Evolutionary conservation across 2,797 vertebrate genomes (phyloP).

Genomic region (Poecilia gillii): DNA sequence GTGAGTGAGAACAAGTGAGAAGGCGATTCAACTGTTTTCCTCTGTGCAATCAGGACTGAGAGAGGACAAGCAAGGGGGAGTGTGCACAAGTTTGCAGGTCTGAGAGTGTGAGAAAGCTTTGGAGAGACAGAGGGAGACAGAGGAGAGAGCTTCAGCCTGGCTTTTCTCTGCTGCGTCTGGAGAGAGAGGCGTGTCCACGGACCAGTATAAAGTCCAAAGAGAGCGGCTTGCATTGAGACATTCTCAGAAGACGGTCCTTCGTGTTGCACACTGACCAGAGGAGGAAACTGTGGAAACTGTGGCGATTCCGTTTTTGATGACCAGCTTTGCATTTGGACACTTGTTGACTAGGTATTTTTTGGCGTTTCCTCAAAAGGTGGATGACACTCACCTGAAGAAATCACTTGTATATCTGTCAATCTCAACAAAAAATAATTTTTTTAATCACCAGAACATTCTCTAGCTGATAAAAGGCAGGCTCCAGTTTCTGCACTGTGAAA

Average conservation of each 20-base stretch:
- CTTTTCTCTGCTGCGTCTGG: slow-evolving; percentile 76
- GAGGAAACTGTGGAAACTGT: slow-evolving; percentile 58
- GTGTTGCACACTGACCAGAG: slow-evolving; percentile 61
- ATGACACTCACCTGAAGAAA: slow-evolving; percentile 53
- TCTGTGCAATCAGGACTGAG: slow-evolving; percentile 53
- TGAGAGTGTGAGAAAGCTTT: slow-evolving; percentile 45
- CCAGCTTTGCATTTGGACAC: slow-evolving; percentile 59
- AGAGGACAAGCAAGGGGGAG: slow-evolving; percentile 57
- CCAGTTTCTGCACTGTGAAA: slow-evolving; percentile 66
- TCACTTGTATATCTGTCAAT: slow-evolving; percentile 51
- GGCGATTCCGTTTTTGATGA: slow-evolving; percentile 45
- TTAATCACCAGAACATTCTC: slow-evolving; percentile 42
- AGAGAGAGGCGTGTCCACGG: slow-evolving; percentile 80
- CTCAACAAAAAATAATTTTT: slow-evolving; percentile 49
- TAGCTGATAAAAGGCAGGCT: slow-evolving; percentile 54
- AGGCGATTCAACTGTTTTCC: slow-evolving; percentile 42
- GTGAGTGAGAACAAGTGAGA: slow-evolving; percentile 32
- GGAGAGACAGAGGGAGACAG: slow-evolving; percentile 51
- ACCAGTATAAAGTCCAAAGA: slow-evolving; percentile 82
- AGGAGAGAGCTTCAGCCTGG: slow-evolving; percentile 70
- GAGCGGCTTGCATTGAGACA: slow-evolving; percentile 69
- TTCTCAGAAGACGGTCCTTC: slow-evolving; percentile 70
- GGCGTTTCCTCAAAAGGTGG: slow-evolving; percentile 31
- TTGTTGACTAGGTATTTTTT: slow-evolving; percentile 57
- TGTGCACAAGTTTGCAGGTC: slow-evolving; percentile 48